These are phyloP conservation scores for Ictalurus furcatus DNA, from an alignment of 2,113 vertebrate genomes.

Conservation along the genomic window DNA sequence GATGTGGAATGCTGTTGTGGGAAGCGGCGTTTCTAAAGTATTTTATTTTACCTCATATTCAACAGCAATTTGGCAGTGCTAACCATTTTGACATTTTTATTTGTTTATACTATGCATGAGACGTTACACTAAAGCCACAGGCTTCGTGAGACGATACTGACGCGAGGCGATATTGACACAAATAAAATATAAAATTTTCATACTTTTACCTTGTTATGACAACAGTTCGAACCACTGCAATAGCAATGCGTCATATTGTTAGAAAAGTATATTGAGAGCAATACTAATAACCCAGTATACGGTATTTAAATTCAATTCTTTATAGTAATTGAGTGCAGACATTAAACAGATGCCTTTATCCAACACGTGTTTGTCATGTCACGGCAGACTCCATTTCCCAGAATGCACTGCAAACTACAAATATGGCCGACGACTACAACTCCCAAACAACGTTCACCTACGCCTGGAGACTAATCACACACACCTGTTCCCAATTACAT, in stretches of 20 bases:
- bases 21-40: background rate
- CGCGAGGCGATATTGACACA: background rate
- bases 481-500: too few relatives aligned
- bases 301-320: background rate
- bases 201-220: background rate
- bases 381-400: too few relatives aligned
- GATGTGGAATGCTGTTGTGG: background rate
- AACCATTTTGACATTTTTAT: background rate
- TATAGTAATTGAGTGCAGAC: background rate
- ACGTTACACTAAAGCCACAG: background rate
- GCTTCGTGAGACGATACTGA: background rate
- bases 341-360: background rate
- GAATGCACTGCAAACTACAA: too few relatives aligned
- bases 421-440: too few relatives aligned
- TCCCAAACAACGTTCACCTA: too few relatives aligned
- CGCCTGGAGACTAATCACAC: too few relatives aligned
- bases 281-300: background rate
- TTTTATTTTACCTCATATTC: background rate
- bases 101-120: background rate
- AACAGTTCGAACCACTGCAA: background rate
- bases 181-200: background rate
- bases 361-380: background rate
- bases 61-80: background rate
- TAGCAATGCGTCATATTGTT: background rate
- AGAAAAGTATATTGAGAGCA: background rate